phyloP scores from a whole-genome alignment of 2,797 vertebrate species.

The Pseudomugil tenellus region DNA sequence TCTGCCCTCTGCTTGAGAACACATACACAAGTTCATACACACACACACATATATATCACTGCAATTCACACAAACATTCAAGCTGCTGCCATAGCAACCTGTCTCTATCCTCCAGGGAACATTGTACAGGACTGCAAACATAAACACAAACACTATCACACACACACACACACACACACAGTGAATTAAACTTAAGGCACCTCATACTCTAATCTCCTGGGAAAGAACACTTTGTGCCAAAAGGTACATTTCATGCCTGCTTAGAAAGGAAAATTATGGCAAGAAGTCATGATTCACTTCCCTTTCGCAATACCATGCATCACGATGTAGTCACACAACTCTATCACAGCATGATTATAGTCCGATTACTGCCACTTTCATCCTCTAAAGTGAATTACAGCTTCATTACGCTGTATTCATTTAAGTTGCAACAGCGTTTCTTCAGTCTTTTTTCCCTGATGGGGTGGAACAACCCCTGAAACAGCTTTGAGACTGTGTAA shows the following conservation, averaged over 20 bases:
- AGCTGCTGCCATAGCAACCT: constrained; percentile 79
- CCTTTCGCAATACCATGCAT: constrained; percentile 38
- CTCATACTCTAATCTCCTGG: constrained; percentile 54
- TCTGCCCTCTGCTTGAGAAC: constrained; percentile 59
- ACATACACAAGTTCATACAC: constrained; percentile 21
- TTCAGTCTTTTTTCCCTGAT: constrained; percentile 21
- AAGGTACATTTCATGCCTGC: constrained; percentile 60
- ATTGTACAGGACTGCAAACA: constrained; percentile 62
- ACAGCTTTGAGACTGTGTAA: constrained; percentile 21
- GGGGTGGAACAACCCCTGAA: constrained; percentile 28
- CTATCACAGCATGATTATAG: constrained; percentile 46
- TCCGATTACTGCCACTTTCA: constrained; percentile 43
- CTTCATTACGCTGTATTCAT: constrained; percentile 49
- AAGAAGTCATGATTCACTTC: constrained; percentile 48
- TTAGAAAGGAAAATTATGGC: constrained; percentile 47
- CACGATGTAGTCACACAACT: constrained; percentile 47
- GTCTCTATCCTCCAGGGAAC: constrained; percentile 64
- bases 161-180: constrained; percentile 27
- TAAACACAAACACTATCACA: constrained; percentile 60
- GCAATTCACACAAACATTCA: constrained; percentile 56
- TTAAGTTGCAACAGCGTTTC: constrained; percentile 37
- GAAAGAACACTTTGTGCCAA: constrained; percentile 61
- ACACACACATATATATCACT: constrained; percentile 38
- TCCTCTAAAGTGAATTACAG: constrained; percentile 61
- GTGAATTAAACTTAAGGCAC: constrained; percentile 51